Evolutionary conservation across 2,888 invertebrate genomes (phyloP), one percentile per base, ranked within the genome.

Genomic region (Pemphredon lugubris): DNA sequence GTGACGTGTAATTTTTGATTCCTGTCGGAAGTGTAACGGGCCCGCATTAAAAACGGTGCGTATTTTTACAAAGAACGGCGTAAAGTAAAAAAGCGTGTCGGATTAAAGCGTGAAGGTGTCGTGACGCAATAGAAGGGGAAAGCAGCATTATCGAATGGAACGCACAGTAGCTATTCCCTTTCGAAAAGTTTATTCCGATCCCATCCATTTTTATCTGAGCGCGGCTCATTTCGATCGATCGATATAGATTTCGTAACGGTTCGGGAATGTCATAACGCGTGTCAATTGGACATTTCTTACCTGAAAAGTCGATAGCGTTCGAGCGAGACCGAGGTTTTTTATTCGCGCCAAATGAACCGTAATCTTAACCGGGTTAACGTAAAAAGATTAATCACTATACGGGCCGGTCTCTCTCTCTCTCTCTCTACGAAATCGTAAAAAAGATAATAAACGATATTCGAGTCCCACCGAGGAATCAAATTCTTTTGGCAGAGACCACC

Each of bases 181-280:
- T 63, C 63, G 58, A 58, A 34, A 34, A 58, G 58, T 58, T 58
- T 53, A 64, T 58, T 58, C 39, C 71, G 47, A 54, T 61, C 45
- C 66, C 60, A 61, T 71, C 32, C 55, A 73, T 66, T 73, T 73
- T 61, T 71, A 57, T 53, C n/a, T n/a, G 32, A 37, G 42, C 26
- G 34, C 37, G 14, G 53, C 37, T 32, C 42, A 69, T 63, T 63
- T 66, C 66, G 71, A 70, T 42, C 66, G 55, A 9, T 2, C 57
- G 65, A 70, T 53, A 39, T 44, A 65, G 44, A 47, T 66, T 71
- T 61, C 73, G 51, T 57, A 71, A 71, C 47, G 30, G n/a, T 9
- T 44, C 7, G 20, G 9, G 71, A 73, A 73, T 71, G 73, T 71
- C 65, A 71, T 61, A 71, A 73, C 73, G 73, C 73, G 71, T 66